Base-by-base conservation (phyloP, 2,113 vertebrate genomes). In the Ochotona princeps region DNA sequence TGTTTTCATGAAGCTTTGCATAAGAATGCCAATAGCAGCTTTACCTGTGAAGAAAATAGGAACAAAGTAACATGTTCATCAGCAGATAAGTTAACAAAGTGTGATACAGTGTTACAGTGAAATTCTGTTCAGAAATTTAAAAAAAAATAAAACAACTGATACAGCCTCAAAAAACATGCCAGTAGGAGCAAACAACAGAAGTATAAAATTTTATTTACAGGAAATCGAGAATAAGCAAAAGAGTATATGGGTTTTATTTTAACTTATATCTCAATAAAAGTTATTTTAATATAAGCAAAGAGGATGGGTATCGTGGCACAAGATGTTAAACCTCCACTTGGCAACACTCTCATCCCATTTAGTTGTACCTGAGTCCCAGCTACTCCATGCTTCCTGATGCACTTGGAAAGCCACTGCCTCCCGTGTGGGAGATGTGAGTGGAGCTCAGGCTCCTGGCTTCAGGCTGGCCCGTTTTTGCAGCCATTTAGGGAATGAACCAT, bases 211-310 rank as follows among this genome's bases (percentile, higher is more conserved):
- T 75, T 66, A 28, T 15, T 65, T 44, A 66, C 70, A n/a, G 5
- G 2, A 32, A 87, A 69, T 91, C 66, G 69, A 23, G 21, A 93
- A 60, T 7, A 93, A 26, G 9, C 32, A 54, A 86, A 87, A 89
- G 80, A 38, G 17, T 89, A 26, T 18, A 8, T 83, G 44, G 80
- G 80, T 79, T 79, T 89, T 93, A 72, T 25, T 69, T 9, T 66
- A 60, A 91, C 65, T 87, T 89, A 82, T 44, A 57, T 32, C 44
- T 83, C 25, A 72, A 30, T 89, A 92, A 73, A 87, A 14, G 28
- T 65, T 10, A 72, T 69, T 57, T 83, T 2, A 65, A 87, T 86
- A 67, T 63, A 89, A 92, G 21, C 78, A 87, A 76, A 83, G 49
- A 44, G 8, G 17, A 57, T 57, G 54, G 54, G 54, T 18, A 57